Base-by-base conservation (phyloP, 2,888 invertebrate genomes). In the Oligia strigilis region DNA sequence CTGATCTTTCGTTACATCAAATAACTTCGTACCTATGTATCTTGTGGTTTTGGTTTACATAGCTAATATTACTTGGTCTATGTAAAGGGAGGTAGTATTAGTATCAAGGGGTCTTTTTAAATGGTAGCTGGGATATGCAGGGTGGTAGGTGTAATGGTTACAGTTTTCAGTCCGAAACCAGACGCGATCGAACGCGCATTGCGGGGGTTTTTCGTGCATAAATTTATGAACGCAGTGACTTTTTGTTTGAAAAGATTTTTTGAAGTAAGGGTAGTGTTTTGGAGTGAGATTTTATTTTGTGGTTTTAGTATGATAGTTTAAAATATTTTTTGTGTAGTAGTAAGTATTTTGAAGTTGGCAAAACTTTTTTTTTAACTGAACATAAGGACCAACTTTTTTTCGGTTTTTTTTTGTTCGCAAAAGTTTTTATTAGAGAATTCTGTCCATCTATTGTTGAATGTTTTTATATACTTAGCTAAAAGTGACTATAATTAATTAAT, bases 161-260 rank as follows among this genome's bases (percentile, higher is more conserved):
- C 93, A 92, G 92, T 84, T 92, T 93, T 94, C 95, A 94, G 95
- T 95, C 17, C 66, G 85, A 72, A 70, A 46, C 81, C 82, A 78
- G 91, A 86, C 88, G 93, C 92, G 93, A 75, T 78, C 83, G 90
- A 82, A 89, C 86, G 79, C 93, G 94, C 93, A 93, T 90, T 92
- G 93, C 92, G 90, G 86, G 55, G 49, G 76, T 83, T 76, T 85
- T 81, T 78, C 66, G 13, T 75, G 19, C 14, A 66, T 36, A 55
- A 49, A 36, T 29, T 71, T 64, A 3, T n/a, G 17, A 52, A 76
- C 46, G 55, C 36, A 23, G 66, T 75, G 58, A 40, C 0, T 46
- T 58, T 70, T 60, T 36, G 14, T 17, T 17, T 14, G 11, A 64
- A 36, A 60, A 13, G 4, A 52, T 46, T 79, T 69, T 70, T 55